Evolutionary conservation across 2,888 invertebrate genomes (phyloP).

Genomic region (Netelia melanura): DNA sequence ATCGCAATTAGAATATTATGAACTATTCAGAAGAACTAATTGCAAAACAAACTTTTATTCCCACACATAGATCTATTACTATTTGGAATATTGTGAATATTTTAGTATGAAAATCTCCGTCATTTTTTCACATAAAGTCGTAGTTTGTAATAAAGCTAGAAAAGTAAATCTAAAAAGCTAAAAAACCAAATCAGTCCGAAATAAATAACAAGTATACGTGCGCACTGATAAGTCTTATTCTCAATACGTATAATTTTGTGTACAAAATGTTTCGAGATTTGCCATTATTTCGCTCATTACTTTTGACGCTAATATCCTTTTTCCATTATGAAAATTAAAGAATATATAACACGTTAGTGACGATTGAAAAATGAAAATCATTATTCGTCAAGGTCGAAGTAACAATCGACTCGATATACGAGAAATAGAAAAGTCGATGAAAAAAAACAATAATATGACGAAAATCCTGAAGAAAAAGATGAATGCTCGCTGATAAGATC

Average conservation of each 20-base stretch:
- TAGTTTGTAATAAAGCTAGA: background rate
- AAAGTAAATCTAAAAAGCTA: background rate
- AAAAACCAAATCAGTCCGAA: background rate
- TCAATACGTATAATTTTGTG: background rate
- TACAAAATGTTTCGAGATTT: constrained; percentile 11
- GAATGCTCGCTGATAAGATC: background rate
- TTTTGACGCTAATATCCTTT: background rate
- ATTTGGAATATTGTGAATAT: background rate
- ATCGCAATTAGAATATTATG: no score
- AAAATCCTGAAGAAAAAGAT: background rate
- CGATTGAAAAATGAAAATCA: background rate
- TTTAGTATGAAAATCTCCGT: background rate
- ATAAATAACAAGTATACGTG: no score
- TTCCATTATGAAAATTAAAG: background rate
- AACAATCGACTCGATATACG: no score
- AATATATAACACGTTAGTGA: background rate
- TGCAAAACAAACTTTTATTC: background rate
- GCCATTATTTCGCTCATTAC: constrained; percentile 1
- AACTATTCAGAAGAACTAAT: no score
- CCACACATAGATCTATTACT: background rate
- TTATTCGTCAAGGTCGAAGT: background rate
- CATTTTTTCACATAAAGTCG: background rate
- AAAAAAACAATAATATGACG: background rate
- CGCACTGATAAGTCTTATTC: no score
- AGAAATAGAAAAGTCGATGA: background rate